Base-by-base conservation (phyloP, 2,113 vertebrate genomes). In the Plecotus auritus region DNA sequence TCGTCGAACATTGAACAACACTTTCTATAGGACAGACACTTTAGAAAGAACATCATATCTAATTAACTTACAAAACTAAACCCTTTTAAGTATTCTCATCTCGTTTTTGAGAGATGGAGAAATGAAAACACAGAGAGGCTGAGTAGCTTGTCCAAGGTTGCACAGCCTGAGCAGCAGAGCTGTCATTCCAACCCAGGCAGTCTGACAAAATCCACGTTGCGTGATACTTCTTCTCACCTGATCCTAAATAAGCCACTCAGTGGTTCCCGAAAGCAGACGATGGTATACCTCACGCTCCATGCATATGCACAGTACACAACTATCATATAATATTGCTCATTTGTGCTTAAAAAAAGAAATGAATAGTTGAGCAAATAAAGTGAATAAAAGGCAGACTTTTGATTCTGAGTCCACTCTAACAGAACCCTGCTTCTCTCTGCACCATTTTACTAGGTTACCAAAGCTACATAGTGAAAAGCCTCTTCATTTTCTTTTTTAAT, bases 251-350 rank as follows among this genome's bases (percentile, higher is more conserved):
- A 8, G 9, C 20, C 37, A 26, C 4, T 42, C 4, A 8, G 70
- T 47, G 16, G 28, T 28, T 9, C n/a, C 17, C 11, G 17, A 32
- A 10, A n/a, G 40, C 22, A 47, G 40, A 12, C 0, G 1, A 37
- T 7, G 16, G 18, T 18, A 2, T 0, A 1, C n/a, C 16, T 51
- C 32, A 3, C 4, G 16, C 30, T 18, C 4, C 1, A 0, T 9
- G 12, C 40, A 22, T 49, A 2, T 3, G 3, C 9, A 0, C 13
- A 59, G 32, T 3, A 13, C 49, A 45, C 0, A 4, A 16, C 18
- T 16, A 9, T 7, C 37, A 78, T 9, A 40, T 18, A 17, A 30
- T 0, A 6, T 18, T 30, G 37, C 6, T 9, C 1, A 0, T 18
- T 84, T 69, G 37, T 54, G 37, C 9, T 11, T 59, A 4, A 59